These are phyloP conservation scores for Cercopithecus neglectus DNA, from an alignment of 2,797 vertebrate genomes.

Conservation along the genomic window DNA sequence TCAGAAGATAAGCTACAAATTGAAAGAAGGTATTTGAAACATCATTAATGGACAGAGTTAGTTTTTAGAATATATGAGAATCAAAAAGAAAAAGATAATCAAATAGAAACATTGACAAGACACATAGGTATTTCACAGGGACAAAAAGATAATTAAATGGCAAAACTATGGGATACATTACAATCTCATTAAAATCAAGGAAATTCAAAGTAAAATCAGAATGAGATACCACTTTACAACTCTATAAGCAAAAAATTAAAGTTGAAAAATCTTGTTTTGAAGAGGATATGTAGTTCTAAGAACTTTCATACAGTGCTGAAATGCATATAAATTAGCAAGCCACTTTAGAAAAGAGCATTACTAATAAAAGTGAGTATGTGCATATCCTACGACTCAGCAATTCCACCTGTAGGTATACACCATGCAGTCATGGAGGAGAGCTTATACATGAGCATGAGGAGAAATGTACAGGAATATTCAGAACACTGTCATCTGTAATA, in stretches of 20 bases:
- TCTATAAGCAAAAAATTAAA: background rate
- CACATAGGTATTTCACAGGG: background rate
- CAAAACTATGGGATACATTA: background rate
- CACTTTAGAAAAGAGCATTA: background rate
- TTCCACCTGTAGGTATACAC: background rate
- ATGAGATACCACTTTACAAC: background rate
- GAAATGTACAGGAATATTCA: background rate
- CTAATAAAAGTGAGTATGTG: background rate
- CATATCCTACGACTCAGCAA: background rate
- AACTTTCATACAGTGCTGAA: background rate
- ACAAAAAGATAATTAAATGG: background rate
- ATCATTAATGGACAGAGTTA: background rate
- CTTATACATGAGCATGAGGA: background rate
- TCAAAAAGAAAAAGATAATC: background rate
- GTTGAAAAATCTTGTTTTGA: background rate
- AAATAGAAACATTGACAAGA: background rate
- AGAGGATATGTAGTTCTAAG: background rate
- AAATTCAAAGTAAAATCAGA: background rate
- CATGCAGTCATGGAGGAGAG: background rate
- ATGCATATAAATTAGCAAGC: background rate
- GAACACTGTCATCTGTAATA: background rate
- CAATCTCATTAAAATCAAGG: background rate
- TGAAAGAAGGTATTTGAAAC: background rate
- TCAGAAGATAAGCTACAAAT: background rate
- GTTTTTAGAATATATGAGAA: background rate